Evolutionary conservation across 2,113 vertebrate genomes (phyloP).

Genomic region (Daboia siamensis): DNA sequence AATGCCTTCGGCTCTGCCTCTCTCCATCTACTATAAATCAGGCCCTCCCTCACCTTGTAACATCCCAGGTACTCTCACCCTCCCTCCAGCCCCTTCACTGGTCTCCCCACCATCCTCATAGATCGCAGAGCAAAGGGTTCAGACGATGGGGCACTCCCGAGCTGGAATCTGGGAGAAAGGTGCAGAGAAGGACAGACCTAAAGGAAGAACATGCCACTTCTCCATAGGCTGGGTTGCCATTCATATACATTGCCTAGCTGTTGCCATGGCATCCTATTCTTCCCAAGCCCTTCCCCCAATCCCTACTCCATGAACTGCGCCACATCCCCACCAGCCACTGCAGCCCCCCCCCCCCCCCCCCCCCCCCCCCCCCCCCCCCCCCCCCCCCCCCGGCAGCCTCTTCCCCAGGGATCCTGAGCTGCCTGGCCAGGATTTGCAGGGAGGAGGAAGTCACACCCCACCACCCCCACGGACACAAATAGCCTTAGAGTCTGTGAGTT

Average conservation of each 20-base stretch:
- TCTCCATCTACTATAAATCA: background rate
- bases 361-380: too few species aligned
- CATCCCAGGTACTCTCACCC: background rate
- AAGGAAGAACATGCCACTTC: too few species aligned
- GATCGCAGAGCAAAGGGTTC: background rate
- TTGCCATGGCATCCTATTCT: constrained; percentile 20
- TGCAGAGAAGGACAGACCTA: background rate
- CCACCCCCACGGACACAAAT: background rate
- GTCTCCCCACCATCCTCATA: background rate
- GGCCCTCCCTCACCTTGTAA: background rate
- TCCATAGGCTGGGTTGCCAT: background rate
- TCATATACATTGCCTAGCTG: constrained; percentile 1
- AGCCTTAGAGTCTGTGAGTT: background rate
- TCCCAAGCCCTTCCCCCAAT: background rate
- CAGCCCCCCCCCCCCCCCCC: constrained; percentile 48
- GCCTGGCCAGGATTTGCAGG: constrained; percentile 4
- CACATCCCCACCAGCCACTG: constrained; percentile 41
- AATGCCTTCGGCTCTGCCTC: constrained; percentile 23
- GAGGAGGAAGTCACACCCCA: background rate
- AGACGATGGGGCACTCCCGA: background rate
- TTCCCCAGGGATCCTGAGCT: background rate
- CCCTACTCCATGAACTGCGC: constrained; percentile 38
- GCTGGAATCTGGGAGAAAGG: background rate
- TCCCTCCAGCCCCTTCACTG: background rate
- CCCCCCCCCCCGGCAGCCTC: too few species aligned